These are phyloP conservation scores for Monopterus albus DNA, from an alignment of 2,113 vertebrate genomes.

Conservation along the genomic window DNA sequence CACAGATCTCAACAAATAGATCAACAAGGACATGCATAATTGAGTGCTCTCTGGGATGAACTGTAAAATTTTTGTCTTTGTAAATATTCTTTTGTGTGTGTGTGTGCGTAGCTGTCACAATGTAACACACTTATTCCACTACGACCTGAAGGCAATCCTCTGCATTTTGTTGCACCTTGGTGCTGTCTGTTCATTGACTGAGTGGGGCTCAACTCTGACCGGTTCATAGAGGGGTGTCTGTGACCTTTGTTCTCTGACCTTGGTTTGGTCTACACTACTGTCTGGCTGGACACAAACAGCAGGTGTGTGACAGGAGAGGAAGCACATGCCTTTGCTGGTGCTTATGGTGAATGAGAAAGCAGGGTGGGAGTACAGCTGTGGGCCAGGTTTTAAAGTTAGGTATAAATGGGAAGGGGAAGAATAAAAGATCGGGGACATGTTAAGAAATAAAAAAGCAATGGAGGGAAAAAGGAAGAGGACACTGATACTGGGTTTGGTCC, in stretches of 20 bases:
- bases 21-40: constrained; percentile 16
- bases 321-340: not conserved
- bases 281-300: constrained; percentile 20
- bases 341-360: constrained; percentile 13
- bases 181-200: too few species aligned
- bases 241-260: constrained; percentile 53
- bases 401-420: constrained; percentile 25
- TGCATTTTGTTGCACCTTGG: too few species aligned
- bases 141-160: too few species aligned
- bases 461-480: not conserved
- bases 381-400: not conserved
- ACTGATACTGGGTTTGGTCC: not conserved
- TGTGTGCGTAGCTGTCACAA: too few species aligned
- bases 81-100: too few species aligned
- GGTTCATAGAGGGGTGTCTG: too few species aligned
- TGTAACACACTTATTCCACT: too few species aligned
- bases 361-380: not conserved
- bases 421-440: not conserved
- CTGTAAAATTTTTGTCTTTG: not conserved
- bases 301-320: not conserved
- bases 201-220: too few species aligned
- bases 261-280: constrained; percentile 17
- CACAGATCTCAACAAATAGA: too few species aligned
- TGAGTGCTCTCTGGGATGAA: constrained; percentile 3
- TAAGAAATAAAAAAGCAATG: constrained; percentile 12